phyloP scores from a whole-genome alignment of 2,797 vertebrate species.

The Amniataba percoides region DNA sequence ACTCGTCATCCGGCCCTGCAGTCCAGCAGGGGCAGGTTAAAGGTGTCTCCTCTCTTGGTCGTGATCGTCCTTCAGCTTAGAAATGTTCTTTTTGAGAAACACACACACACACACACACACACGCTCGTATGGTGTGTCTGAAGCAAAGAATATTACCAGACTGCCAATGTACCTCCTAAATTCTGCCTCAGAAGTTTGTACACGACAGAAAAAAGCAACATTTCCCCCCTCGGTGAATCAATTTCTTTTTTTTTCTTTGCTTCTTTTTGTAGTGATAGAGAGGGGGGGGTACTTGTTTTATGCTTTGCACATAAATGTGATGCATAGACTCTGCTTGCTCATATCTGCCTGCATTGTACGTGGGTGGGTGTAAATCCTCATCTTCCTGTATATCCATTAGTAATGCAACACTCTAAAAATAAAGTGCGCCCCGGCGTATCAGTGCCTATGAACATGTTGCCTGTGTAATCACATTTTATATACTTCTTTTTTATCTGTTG shows the following conservation, averaged over 20 bases:
- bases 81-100: slow-evolving; percentile 2
- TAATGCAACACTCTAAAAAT: slow-evolving; percentile 82
- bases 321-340: slow-evolving; percentile 71
- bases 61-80: slow-evolving; percentile 16
- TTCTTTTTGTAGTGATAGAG: slow-evolving; percentile 52
- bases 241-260: slow-evolving; percentile 64
- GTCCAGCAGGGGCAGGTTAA: slow-evolving; percentile 51
- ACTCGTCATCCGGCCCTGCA: background rate
- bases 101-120: slow-evolving; percentile 9
- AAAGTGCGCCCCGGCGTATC: slow-evolving; percentile 71
- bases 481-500: slow-evolving; percentile 77
- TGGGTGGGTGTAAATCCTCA: slow-evolving; percentile 79
- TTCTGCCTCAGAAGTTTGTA: slow-evolving; percentile 59
- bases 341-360: slow-evolving; percentile 73
- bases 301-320: slow-evolving; percentile 75
- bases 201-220: slow-evolving; percentile 38
- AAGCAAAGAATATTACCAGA: slow-evolving; percentile 15
- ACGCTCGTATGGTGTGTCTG: background rate
- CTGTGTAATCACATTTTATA: slow-evolving; percentile 81
- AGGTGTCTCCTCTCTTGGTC: slow-evolving; percentile 29
- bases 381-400: slow-evolving; percentile 81
- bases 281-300: slow-evolving; percentile 51
- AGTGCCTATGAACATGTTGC: slow-evolving; percentile 74
- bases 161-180: slow-evolving; percentile 25
- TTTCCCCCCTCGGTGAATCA: slow-evolving; percentile 47